phyloP scores from a whole-genome alignment of 2,797 vertebrate genomes.

The Esox lucius region DNA sequence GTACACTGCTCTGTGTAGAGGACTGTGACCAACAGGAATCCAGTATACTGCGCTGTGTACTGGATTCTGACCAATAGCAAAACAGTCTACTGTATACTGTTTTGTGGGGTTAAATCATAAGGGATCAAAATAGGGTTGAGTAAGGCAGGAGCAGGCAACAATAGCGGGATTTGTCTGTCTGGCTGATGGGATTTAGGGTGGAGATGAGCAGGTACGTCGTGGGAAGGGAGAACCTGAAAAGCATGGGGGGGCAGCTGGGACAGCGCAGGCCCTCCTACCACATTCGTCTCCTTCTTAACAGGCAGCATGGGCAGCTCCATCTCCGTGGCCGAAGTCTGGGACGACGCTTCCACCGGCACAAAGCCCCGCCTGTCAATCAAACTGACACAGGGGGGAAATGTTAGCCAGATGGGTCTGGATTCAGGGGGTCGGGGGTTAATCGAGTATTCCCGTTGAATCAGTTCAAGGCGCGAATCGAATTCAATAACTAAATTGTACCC shows the following conservation, averaged over 20 bases:
- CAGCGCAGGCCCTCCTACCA: slow-evolving; percentile 85
- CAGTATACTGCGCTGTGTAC: neutral
- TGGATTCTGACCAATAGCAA: too few relatives aligned
- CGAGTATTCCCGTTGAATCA: neutral
- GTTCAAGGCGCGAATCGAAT: neutral
- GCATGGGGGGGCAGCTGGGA: slow-evolving; percentile 45
- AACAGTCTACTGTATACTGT: neutral
- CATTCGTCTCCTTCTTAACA: slow-evolving; percentile 83
- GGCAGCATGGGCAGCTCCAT: slow-evolving; percentile 71
- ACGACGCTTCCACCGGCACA: slow-evolving; percentile 74
- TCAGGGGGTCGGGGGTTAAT: too few relatives aligned
- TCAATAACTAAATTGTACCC: neutral
- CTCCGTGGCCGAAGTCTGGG: slow-evolving; percentile 70
- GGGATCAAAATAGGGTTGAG: slow-evolving; percentile 9
- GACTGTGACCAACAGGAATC: too few relatives aligned
- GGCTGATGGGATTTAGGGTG: slow-evolving; percentile 39
- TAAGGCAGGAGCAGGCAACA: slow-evolving; percentile 42
- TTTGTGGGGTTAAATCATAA: too few relatives aligned
- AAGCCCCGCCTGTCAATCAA: slow-evolving; percentile 93
- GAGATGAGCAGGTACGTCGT: slow-evolving; percentile 28
- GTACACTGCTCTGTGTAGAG: neutral
- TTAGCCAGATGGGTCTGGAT: neutral
- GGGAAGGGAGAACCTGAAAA: slow-evolving; percentile 35
- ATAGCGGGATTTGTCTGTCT: slow-evolving; percentile 32
- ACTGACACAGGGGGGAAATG: slow-evolving; percentile 62